These are phyloP conservation scores for Apis mellifera DNA, from an alignment of 1,140 invertebrate species.

Conservation along the genomic window Amel_HAv3.1 CM009941.2:10233001-10233500, in stretches of 20 bases:
- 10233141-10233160: neutral
- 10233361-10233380: slow-evolving; percentile 6
- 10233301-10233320: too few species aligned
- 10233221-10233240: neutral
- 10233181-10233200: slow-evolving; percentile 56
- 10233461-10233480: neutral
- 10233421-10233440: slow-evolving; percentile 67
- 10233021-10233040: neutral
- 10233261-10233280: slow-evolving; percentile 9
- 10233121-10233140: neutral
- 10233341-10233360: neutral
- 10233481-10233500: slow-evolving; percentile 7
- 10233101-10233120: neutral
- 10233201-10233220: slow-evolving; percentile 51
- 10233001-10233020: neutral
- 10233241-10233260: slow-evolving; percentile 36
- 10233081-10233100: neutral
- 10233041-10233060: too few species aligned
- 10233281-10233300: neutral
- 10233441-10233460: slow-evolving; percentile 24
- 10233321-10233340: slow-evolving; percentile 38
- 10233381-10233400: neutral
- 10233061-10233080: too few species aligned
- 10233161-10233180: neutral
- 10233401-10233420: slow-evolving; percentile 65